Evolutionary conservation across 92 coral and sea anemone genomes (phyloP).

Genomic region (Heteractis magnifica): DNA sequence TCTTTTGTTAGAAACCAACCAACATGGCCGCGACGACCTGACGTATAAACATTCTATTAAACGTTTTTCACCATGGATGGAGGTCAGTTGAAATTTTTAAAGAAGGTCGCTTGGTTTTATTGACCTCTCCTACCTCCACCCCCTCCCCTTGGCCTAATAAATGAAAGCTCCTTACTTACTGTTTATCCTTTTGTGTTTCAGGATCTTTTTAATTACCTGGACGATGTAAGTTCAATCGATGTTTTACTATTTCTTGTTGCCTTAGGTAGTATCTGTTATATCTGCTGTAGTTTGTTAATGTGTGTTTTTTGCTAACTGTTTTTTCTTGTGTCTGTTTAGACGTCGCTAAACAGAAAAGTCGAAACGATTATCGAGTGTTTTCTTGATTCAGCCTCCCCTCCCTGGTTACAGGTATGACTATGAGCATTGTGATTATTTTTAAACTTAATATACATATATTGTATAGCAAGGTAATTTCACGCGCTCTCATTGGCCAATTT

Average conservation of each 20-base stretch:
- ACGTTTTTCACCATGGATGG: too few species aligned
- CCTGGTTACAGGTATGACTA: slow-evolving; percentile 84
- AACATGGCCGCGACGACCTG: too few species aligned
- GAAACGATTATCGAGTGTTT: slow-evolving; percentile 95
- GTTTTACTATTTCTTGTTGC: background rate
- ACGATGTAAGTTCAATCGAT: slow-evolving; percentile 72
- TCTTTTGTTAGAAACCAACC: too few species aligned
- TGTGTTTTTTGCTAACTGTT: background rate
- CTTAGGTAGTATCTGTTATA: background rate
- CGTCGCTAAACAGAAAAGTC: slow-evolving; percentile 81
- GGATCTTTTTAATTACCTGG: slow-evolving; percentile 93
- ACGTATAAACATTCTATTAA: too few species aligned
- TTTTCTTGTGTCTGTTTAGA: slow-evolving; percentile 37
- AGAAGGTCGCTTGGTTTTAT: background rate
- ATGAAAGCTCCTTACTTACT: background rate
- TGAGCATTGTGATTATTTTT: background rate
- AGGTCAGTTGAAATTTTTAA: too few species aligned
- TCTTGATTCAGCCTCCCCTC: slow-evolving; percentile 99
- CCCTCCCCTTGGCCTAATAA: background rate
- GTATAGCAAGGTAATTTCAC: too few species aligned
- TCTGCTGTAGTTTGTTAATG: background rate
- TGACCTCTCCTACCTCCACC: background rate
- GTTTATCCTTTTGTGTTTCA: slow-evolving; percentile 25
- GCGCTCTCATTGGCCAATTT: too few species aligned
- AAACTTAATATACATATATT: background rate